Percentiles rank a stretch among this genome's conserved stretches.
Evolutionary conservation across 2,888 invertebrate species (phyloP).

Genomic region (Eupithecia abbreviata): DNA sequence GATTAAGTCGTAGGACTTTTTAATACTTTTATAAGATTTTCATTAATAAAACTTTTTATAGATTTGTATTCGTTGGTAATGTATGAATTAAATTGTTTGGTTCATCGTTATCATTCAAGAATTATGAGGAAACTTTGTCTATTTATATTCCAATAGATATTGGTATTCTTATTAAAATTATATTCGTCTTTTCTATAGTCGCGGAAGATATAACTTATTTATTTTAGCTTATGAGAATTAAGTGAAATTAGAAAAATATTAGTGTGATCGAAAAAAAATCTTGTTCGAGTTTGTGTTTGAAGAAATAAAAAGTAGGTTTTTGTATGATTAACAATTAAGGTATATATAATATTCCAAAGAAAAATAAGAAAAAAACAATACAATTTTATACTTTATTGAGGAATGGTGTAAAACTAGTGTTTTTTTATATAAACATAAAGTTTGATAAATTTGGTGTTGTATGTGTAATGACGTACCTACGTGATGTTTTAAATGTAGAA

Average conservation of each 20-base stretch:
- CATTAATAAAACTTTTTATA: not conserved
- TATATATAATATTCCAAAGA: constrained; percentile 22
- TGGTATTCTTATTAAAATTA: not conserved
- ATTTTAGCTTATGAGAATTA: not conserved
- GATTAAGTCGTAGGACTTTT: constrained; percentile 20
- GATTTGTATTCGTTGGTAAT: constrained; percentile 7
- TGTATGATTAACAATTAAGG: not conserved
- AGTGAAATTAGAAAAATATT: not conserved
- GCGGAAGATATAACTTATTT: not conserved
- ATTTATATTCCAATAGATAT: not conserved
- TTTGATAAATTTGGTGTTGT: constrained; percentile 55
- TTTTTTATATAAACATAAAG: constrained; percentile 46
- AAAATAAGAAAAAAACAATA: constrained; percentile 54
- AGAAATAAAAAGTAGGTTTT: not conserved
- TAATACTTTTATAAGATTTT: constrained; percentile 19
- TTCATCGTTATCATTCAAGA: not conserved
- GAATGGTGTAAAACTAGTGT: constrained; percentile 67
- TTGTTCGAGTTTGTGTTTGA: not conserved
- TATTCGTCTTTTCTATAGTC: not conserved
- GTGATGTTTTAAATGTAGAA: constrained; percentile 58
- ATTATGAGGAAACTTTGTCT: not conserved
- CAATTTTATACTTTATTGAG: constrained; percentile 67
- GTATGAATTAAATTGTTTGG: constrained; percentile 3
- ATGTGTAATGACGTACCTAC: constrained; percentile 35
- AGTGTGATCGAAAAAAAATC: not conserved